Evolutionary conservation across 1,140 invertebrate species (phyloP).

Genomic region (Zaprionus camerounensis): DNA sequence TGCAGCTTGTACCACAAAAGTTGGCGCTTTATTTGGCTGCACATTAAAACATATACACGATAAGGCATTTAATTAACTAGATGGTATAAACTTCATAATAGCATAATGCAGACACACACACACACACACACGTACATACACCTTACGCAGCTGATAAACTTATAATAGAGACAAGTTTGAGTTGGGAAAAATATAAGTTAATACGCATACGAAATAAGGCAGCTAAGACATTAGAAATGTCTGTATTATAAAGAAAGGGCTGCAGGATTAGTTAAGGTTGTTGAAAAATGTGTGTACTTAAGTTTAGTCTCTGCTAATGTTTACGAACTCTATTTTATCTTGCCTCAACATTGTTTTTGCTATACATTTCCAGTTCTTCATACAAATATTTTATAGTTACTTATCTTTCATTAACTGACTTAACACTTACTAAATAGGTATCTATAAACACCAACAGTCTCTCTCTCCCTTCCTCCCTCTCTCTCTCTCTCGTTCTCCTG

Average conservation of each 20-base stretch:
- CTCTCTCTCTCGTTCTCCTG: neutral
- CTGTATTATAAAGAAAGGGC: neutral
- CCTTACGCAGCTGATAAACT: slow-evolving; percentile 16
- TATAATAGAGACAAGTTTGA: neutral
- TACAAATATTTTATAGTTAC: neutral
- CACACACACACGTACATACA: neutral
- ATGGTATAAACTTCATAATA: slow-evolving; percentile 41
- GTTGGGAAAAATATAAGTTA: neutral
- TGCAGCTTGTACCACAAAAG: slow-evolving; percentile 32
- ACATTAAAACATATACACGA: slow-evolving; percentile 44
- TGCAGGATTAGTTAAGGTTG: neutral
- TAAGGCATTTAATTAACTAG: slow-evolving; percentile 45
- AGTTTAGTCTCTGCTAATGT: neutral
- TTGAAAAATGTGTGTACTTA: neutral
- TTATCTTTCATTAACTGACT: neutral
- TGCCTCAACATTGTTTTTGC: no score
- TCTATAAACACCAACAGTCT: neutral
- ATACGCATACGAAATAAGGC: neutral
- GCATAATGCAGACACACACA: slow-evolving; percentile 25
- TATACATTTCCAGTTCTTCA: neutral
- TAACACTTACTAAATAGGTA: slow-evolving; percentile 2
- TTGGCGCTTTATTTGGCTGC: slow-evolving; percentile 29
- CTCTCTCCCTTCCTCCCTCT: neutral
- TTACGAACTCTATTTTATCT: neutral
- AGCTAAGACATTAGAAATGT: neutral